A percentile compares a stretch with the other conserved stretches of the same genome.
phyloP scores from a whole-genome alignment of 2,113 vertebrate species.

The Galeopterus variegatus region DNA sequence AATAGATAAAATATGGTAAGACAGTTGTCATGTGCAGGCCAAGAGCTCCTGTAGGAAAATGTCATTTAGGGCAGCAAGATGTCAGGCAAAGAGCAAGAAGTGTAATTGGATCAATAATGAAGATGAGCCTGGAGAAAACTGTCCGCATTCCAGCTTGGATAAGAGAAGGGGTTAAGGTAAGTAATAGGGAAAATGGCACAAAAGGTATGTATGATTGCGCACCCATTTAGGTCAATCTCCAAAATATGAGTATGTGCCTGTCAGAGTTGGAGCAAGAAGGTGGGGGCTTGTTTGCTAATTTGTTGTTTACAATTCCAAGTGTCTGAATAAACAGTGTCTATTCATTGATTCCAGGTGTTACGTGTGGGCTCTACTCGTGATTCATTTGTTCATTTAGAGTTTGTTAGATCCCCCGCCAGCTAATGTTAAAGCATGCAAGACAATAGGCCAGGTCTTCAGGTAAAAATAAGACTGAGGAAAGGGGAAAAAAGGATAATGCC shows the following conservation, averaged over 20 bases:
- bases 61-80: neutral
- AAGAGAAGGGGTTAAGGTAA: neutral
- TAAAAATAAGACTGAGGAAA: constrained; percentile 31
- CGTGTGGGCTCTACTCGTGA: constrained; percentile 76
- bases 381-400: constrained; percentile 43
- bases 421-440: neutral
- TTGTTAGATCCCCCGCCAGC: constrained; percentile 28
- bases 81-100: neutral
- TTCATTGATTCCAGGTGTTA: constrained; percentile 76
- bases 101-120: neutral
- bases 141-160: neutral
- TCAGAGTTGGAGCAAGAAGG: neutral
- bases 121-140: neutral
- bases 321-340: neutral
- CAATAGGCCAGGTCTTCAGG: neutral
- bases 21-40: neutral
- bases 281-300: neutral
- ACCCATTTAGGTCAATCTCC: neutral
- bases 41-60: neutral
- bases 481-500: neutral
- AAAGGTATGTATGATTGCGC: neutral
- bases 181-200: neutral
- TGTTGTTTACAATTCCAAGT: constrained; percentile 5
- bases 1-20: neutral
- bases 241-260: neutral